Evolutionary conservation across 2,888 invertebrate species (phyloP).

Genomic region (Acanthosoma haemorrhoidale): DNA sequence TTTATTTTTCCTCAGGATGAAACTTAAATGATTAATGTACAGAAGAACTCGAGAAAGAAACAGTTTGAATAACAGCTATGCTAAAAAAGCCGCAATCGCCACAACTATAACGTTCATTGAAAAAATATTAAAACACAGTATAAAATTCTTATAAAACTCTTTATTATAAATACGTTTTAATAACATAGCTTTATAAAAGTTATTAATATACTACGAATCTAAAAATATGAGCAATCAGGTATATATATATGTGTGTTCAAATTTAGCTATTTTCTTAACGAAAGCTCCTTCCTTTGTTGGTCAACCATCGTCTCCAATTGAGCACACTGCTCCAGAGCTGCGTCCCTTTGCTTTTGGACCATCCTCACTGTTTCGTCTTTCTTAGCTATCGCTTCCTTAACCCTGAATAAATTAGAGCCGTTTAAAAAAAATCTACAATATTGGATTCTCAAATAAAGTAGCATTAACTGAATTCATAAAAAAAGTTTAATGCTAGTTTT

Average conservation of each 20-base stretch:
- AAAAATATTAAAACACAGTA: not conserved
- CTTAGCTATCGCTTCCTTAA: conserved; percentile 72
- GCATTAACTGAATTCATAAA: no score
- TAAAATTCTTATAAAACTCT: conserved; percentile 8
- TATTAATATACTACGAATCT: not conserved
- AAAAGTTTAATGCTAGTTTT: no score
- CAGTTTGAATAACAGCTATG: no score
- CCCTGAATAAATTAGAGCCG: conserved; percentile 56
- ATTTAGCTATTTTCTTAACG: not conserved
- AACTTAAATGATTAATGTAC: no score
- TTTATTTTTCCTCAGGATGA: no score
- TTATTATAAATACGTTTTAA: conserved; percentile 7
- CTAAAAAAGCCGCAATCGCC: no score
- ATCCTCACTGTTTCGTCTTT: conserved; percentile 72
- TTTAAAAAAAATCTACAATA: no score
- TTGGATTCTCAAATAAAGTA: no score
- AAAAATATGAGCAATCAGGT: not conserved
- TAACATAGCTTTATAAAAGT: not conserved
- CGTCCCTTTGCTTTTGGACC: conserved; percentile 63
- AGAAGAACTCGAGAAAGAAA: no score
- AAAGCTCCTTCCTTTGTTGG: conserved; percentile 36
- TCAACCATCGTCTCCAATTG: conserved; percentile 70
- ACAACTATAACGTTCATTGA: no score
- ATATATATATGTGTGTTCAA: not conserved
- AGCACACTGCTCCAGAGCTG: conserved; percentile 64